A percentile compares a stretch with the other conserved stretches of the same genome.
phyloP scores from a whole-genome alignment of 2,797 vertebrate species.

The Protonibea diacanthus region DNA sequence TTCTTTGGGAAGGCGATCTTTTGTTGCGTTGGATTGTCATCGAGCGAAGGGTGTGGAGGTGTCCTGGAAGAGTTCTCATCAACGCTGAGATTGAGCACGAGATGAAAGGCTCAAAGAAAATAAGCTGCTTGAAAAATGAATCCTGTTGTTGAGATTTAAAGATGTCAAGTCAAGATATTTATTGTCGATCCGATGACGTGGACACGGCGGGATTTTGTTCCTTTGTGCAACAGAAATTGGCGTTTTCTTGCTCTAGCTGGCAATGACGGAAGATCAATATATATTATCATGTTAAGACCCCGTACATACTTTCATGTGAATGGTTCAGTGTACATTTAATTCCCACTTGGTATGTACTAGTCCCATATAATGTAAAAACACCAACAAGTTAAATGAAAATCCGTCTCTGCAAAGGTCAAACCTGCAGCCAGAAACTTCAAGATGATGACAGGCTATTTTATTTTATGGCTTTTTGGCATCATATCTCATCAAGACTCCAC shows the following conservation, averaged over 20 bases:
- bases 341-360: no score
- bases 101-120: slow-evolving; percentile 7
- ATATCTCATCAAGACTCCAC: not conserved
- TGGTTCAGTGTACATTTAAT: not conserved
- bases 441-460: no score
- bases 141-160: slow-evolving; percentile 4
- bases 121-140: not conserved
- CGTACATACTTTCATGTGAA: no score
- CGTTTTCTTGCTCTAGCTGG: not conserved
- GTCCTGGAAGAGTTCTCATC: slow-evolving; percentile 34
- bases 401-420: no score
- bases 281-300: accelerated
- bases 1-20: not conserved
- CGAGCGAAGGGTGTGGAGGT: slow-evolving; percentile 25
- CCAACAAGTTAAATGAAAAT: not conserved
- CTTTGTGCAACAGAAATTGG: not conserved
- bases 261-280: not conserved
- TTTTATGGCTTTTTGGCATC: no score
- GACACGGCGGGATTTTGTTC: not conserved
- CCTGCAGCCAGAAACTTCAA: no score
- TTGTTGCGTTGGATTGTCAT: slow-evolving; percentile 48
- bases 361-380: no score
- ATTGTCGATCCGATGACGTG: not conserved
- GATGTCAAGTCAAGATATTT: slow-evolving; percentile 19
- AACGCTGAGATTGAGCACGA: not conserved